These are phyloP conservation scores for Neosalanx taihuensis DNA, from an alignment of 2,797 vertebrate species.

Conservation along the genomic window DNA sequence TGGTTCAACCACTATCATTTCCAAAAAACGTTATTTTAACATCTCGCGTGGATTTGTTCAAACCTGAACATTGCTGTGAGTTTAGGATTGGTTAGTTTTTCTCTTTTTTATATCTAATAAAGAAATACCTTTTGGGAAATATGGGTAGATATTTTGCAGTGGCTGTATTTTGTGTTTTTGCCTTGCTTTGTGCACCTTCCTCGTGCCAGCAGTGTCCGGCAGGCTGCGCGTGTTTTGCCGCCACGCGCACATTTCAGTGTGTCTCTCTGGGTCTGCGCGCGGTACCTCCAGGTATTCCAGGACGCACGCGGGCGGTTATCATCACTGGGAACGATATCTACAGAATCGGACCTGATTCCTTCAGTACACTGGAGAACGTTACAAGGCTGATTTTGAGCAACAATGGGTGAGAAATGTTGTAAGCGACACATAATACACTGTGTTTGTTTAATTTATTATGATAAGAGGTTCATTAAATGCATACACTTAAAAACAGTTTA, in stretches of 20 bases:
- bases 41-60: too few species aligned
- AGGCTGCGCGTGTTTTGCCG: conserved; percentile 71
- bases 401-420: conserved; percentile 70
- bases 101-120: background rate
- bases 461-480: too few species aligned
- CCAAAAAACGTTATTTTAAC: background rate
- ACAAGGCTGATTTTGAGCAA: conserved; percentile 74
- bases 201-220: conserved; percentile 63
- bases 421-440: background rate
- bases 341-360: conserved; percentile 61
- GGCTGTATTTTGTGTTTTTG: conserved; percentile 43
- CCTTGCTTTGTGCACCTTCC: conserved; percentile 53
- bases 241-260: conserved; percentile 69
- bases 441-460: background rate
- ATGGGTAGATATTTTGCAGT: background rate
- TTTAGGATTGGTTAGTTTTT: background rate
- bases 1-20: background rate
- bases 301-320: conserved; percentile 63
- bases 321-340: conserved; percentile 71
- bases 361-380: conserved; percentile 67
- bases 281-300: conserved; percentile 67
- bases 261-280: conserved; percentile 62
- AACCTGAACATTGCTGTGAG: too few species aligned
- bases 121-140: background rate
- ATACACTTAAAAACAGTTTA: background rate